Evolutionary conservation across 1,140 invertebrate species (phyloP), one percentile per base, ranked within the genome.

Genomic region (Brachionus plicatilis): DNA sequence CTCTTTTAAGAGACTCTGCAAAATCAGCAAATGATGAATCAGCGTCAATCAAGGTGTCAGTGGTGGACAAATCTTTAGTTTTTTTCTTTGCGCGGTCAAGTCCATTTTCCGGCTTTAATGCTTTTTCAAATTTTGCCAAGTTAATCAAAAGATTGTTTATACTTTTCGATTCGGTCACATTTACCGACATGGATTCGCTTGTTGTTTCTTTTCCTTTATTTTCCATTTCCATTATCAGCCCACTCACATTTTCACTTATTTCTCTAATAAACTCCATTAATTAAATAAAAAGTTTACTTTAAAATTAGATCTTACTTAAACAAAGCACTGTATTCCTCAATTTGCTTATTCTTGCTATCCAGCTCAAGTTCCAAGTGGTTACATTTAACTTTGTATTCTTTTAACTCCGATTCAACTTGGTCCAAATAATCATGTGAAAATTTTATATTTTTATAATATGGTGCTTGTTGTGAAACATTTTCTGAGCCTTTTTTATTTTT

Each of bases 11-110:
- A 50, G 68, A 72, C 8, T 72, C 68, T 14, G 68, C 68, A 50
- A 50, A 76, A 50, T 76, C 72, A 12, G 72, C 72, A 65, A 82
- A 82, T 12, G 79, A 82, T 47, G 79, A 82, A 27, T 82, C 79
- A 12, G 79, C 79, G 27, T 82, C 79, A n/a, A 82, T 37, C 20
- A 82, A 47, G 45, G 79, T 82, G 17, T 76, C 72, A 27, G 72
- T 76, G 14, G 43, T 47, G 4, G 72, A 76, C 4, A 29, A 47
- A 27, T 76, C 72, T 76, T 76, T 76, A 43, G 9, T 27, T 12
- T 76, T 50, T 76, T 76, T 76, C 27, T 76, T 47, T 29, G 12
- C 4, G 4, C 20, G 6, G 4, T 50, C 17, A 12, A 17, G 14
- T 76, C 24, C n/a, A 12, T 53, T 47, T 9, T 76, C 20, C n/a